These are phyloP conservation scores for Rhineura floridana DNA, from an alignment of 2,113 vertebrate species.

Conservation along the genomic window DNA sequence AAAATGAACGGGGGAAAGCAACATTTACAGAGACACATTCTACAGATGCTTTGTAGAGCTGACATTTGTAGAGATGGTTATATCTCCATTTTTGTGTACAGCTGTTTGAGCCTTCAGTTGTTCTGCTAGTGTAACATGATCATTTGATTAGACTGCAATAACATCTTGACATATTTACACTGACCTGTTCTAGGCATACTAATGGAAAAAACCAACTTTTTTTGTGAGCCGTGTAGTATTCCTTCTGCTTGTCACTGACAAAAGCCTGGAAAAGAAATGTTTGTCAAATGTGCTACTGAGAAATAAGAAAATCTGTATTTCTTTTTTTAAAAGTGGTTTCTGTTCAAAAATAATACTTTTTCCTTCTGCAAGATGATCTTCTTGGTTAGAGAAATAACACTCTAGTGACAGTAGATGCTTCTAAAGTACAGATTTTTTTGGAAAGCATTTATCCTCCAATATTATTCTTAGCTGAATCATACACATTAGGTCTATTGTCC, in stretches of 20 bases:
- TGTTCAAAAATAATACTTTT: background rate
- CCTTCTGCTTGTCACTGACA: constrained; percentile 22
- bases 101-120: constrained; percentile 47
- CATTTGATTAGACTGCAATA: background rate
- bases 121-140: background rate
- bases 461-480: background rate
- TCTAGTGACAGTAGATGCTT: background rate
- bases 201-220: constrained; percentile 36
- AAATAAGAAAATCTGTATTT: constrained; percentile 45
- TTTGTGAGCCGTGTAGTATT: background rate
- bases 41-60: background rate
- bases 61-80: no score
- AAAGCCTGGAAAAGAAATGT: constrained; percentile 1
- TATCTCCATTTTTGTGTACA: background rate
- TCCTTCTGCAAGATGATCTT: constrained; percentile 43
- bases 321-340: constrained; percentile 24
- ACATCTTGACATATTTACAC: background rate
- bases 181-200: constrained; percentile 17
- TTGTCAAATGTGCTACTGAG: constrained; percentile 38
- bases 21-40: background rate
- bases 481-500: background rate
- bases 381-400: constrained; percentile 23
- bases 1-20: no score
- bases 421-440: background rate
- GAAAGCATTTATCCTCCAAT: background rate